These are phyloP conservation scores for Ypsolopha sequella DNA, from an alignment of 2,888 invertebrate species.

Conservation along the genomic window DNA sequence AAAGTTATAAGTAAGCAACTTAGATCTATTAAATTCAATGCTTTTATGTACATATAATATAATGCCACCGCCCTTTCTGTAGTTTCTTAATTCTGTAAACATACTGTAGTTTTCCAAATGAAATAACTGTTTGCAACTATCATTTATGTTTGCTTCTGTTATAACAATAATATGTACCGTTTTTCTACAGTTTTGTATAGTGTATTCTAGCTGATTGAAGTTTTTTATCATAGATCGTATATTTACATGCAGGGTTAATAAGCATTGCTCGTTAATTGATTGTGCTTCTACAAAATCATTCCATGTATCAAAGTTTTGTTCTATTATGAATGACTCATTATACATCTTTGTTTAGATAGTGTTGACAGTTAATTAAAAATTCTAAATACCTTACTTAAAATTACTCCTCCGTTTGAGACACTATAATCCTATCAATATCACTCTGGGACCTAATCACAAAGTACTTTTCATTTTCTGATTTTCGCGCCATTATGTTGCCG, in stretches of 20 bases:
- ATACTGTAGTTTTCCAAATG: slow-evolving; percentile 7
- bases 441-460: neutral
- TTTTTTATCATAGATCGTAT: slow-evolving; percentile 9
- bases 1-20: neutral
- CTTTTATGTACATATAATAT: too few relatives aligned
- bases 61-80: too few relatives aligned
- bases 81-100: slow-evolving; percentile 4
- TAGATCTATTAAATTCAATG: too few relatives aligned
- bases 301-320: neutral
- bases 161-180: slow-evolving; percentile 8
- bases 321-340: neutral
- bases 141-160: slow-evolving; percentile 9
- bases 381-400: neutral
- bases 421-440: neutral
- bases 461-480: slow-evolving; percentile 6
- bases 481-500: slow-evolving; percentile 6
- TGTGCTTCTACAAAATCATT: neutral
- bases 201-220: slow-evolving; percentile 10
- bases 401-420: neutral
- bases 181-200: slow-evolving; percentile 1
- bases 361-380: neutral
- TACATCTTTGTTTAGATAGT: neutral
- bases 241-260: slow-evolving; percentile 5
- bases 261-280: neutral
- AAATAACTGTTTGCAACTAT: neutral